phyloP scores from a whole-genome alignment of 2,113 vertebrate genomes.

The Entomyzon cyanotis region DNA sequence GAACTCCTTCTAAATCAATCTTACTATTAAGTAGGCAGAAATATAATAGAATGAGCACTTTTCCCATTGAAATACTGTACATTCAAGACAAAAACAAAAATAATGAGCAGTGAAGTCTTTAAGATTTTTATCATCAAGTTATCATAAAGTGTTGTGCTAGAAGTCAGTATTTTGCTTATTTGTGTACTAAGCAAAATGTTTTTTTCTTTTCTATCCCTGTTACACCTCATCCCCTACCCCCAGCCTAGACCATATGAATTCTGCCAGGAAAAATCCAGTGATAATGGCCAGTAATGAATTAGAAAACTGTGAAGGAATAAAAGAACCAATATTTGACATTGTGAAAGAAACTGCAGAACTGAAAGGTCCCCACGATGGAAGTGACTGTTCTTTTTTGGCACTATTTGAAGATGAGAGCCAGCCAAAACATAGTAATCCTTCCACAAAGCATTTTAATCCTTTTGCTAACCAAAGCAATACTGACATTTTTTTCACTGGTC shows the following conservation, averaged over 20 bases:
- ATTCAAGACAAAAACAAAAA: not conserved
- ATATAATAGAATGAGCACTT: not conserved
- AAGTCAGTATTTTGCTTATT: not conserved
- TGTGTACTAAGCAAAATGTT: not conserved
- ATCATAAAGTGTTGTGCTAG: not conserved
- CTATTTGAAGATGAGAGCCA: constrained; percentile 43
- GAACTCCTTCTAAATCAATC: not conserved
- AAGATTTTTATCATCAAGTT: not conserved
- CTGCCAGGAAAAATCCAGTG: not conserved
- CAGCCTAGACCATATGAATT: constrained; percentile 48
- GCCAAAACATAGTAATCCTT: not conserved
- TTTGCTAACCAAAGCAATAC: constrained; percentile 32
- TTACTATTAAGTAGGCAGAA: not conserved
- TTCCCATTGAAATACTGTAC: not conserved
- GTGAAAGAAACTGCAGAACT: constrained; percentile 6
- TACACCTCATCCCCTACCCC: not conserved
- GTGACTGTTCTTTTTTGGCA: not conserved
- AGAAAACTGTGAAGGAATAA: constrained; percentile 5
- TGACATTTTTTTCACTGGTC: constrained; percentile 25
- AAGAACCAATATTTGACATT: constrained; percentile 26
- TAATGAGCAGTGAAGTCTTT: not conserved
- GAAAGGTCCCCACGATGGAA: not conserved
- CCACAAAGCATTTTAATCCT: constrained; percentile 11
- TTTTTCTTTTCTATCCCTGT: not conserved
- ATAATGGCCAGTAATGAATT: not conserved